A percentile compares a stretch with the other conserved stretches of the same genome.
Evolutionary conservation across 2,888 invertebrate genomes (phyloP).

Genomic region (Timema podura): DNA sequence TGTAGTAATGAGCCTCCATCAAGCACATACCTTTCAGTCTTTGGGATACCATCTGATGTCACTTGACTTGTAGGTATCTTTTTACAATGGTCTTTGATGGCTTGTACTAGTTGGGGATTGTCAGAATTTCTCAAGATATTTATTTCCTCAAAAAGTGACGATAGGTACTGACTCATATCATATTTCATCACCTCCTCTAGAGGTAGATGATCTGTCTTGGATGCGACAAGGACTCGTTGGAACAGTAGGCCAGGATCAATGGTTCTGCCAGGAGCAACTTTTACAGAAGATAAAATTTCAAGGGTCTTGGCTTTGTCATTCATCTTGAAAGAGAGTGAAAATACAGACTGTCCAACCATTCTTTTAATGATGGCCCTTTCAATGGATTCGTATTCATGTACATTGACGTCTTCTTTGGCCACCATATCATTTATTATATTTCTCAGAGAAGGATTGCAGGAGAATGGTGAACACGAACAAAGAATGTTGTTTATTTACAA

Average conservation of each 20-base stretch:
- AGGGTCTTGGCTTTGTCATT: constrained; percentile 4
- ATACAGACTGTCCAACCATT: background rate
- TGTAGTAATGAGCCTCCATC: background rate
- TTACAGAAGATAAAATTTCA: background rate
- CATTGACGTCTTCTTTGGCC: background rate
- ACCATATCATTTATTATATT: constrained; percentile 9
- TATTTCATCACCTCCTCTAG: background rate
- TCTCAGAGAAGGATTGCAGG: background rate
- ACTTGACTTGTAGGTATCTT: background rate
- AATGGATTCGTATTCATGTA: constrained; percentile 4
- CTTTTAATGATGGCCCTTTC: background rate
- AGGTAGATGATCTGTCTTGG: background rate
- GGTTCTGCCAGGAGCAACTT: constrained; percentile 3
- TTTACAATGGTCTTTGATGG: background rate
- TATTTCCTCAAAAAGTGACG: background rate
- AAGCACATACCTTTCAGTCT: background rate
- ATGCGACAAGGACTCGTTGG: background rate
- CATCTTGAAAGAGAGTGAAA: constrained; percentile 2
- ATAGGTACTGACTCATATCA: background rate
- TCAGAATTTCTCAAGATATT: background rate
- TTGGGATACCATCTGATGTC: background rate
- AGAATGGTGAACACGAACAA: background rate
- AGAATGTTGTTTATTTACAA: background rate
- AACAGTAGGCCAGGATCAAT: background rate
- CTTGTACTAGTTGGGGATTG: background rate